Base-by-base conservation (phyloP, 2,113 vertebrate genomes). In the Alexandromys fortis region DNA sequence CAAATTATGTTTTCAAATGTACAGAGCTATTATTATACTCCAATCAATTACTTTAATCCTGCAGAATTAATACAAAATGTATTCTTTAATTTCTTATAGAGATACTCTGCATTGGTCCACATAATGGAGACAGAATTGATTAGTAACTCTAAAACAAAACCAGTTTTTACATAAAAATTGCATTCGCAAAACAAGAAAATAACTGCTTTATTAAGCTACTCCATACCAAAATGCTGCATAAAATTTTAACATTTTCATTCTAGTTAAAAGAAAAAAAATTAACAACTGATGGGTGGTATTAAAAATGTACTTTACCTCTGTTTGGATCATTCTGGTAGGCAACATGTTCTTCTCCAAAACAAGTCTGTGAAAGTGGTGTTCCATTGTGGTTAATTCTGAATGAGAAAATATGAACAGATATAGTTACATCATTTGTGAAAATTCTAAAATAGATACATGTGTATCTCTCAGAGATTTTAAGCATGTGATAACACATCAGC, bases 401-500 rank as follows among this genome's bases (percentile, higher is more conserved):
- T 52, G 77, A 67, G 87, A 86, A 76, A 75, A 52, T 68, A 52
- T 45, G 24, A 86, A 47, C 17, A 88, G 92, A 76, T 76, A 73
- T 67, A 87, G 47, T 76, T 33, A 13, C 77, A 4, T 55, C 42
- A 81, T 65, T 93, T 77, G 19, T 45, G 58, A 91, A 45, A 93
- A 70, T 58, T 77, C 86, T 65, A 72, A 96, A 90, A 68, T 35
- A 42, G 4, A 75, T 83, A 75, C 67, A 68, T 72, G 7, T 52
- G 24, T n/a, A 55, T 77, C 75, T 95, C 67, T 94, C 78, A 55
- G 4, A 38, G 11, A 93, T 79, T 90, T 96, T 96, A 83, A 92
- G 19, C 26, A 7, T 28, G n/a, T 22, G 68, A 78, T 22, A 35
- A 79, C 6, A 8, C 33, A 68, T 42, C 26, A 1, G 14, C 28